These are phyloP conservation scores for Heteropelma amictum DNA, from an alignment of 2,888 invertebrate genomes.

Conservation along the genomic window DNA sequence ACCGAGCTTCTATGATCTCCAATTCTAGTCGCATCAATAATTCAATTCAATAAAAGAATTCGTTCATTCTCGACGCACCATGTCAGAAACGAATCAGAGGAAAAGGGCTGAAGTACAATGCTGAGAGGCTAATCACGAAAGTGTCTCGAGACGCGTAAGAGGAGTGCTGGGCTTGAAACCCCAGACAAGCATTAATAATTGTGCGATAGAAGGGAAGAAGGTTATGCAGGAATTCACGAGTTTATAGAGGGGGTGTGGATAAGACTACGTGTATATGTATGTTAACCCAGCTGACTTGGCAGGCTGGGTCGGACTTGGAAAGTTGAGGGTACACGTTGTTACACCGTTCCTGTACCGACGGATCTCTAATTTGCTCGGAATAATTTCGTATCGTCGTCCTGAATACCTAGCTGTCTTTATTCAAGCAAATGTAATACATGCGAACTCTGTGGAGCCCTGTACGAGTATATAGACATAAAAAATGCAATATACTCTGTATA, in stretches of 20 bases:
- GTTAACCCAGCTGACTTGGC: not conserved
- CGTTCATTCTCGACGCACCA: no score
- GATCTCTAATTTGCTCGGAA: constrained; percentile 39
- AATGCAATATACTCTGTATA: constrained; percentile 4
- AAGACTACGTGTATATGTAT: not conserved
- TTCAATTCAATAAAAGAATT: constrained; percentile 17
- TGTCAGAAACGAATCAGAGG: no score
- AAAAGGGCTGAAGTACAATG: no score
- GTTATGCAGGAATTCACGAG: constrained; percentile 16
- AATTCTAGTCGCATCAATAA: constrained; percentile 35
- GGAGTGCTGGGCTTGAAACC: constrained; percentile 26
- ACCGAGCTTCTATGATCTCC: constrained; percentile 16
- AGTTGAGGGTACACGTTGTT: not conserved
- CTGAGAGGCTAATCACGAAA: constrained; percentile 42
- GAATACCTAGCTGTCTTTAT: not conserved
- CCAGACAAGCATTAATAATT: constrained; percentile 57
- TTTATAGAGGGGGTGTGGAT: not conserved
- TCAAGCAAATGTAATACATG: not conserved
- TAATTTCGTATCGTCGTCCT: constrained; percentile 23
- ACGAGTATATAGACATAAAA: not conserved
- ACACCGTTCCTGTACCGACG: not conserved
- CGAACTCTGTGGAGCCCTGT: not conserved
- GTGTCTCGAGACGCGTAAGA: constrained; percentile 46
- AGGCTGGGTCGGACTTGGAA: constrained; percentile 13
- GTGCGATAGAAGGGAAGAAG: not conserved